A percentile compares a stretch with the other conserved stretches of the same genome.
Evolutionary conservation across 2,888 invertebrate species (phyloP).

Genomic region (Zaprionus obscuricornis): DNA sequence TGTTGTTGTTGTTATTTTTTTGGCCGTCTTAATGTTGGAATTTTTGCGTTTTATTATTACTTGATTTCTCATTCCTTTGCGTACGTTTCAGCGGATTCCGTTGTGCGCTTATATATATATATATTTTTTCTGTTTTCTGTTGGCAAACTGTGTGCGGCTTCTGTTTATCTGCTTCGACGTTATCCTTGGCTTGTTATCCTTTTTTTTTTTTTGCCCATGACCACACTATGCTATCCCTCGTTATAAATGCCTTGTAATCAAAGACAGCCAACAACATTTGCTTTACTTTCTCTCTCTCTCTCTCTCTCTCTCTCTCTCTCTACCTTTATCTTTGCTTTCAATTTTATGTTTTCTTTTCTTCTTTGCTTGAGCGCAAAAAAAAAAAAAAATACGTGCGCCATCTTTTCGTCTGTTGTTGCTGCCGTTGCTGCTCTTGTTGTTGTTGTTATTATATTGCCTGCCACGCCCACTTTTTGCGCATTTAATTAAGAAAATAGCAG

Average conservation of each 20-base stretch:
- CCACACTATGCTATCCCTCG: constrained; percentile 21
- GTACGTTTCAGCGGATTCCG: constrained; percentile 30
- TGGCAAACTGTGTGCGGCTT: constrained; percentile 23
- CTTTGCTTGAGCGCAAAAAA: constrained; percentile 26
- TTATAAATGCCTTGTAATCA: constrained; percentile 69
- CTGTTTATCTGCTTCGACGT: constrained; percentile 27
- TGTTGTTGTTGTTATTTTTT: constrained; percentile 15
- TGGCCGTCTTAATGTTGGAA: constrained; percentile 28
- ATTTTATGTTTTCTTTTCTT: no score
- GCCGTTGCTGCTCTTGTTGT: not conserved
- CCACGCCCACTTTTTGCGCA: constrained; percentile 52
- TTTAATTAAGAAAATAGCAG: constrained; percentile 73
- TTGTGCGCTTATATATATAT: no score
- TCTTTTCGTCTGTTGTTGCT: no score
- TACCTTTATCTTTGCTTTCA: constrained; percentile 23
- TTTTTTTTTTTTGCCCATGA: constrained; percentile 3
- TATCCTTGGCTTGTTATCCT: constrained; percentile 30
- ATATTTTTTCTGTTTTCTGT: constrained; percentile 5
- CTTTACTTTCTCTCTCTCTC: constrained; percentile 18
- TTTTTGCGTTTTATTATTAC: constrained; percentile 58
- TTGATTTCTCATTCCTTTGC: constrained; percentile 49
- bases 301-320: constrained; percentile 8
- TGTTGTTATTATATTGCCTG: not conserved
- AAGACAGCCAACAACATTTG: constrained; percentile 36
- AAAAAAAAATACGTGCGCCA: constrained; percentile 4